These are phyloP conservation scores for Trissolcus japonicus DNA, from an alignment of 2,888 invertebrate genomes.

Conservation along the genomic window DNA sequence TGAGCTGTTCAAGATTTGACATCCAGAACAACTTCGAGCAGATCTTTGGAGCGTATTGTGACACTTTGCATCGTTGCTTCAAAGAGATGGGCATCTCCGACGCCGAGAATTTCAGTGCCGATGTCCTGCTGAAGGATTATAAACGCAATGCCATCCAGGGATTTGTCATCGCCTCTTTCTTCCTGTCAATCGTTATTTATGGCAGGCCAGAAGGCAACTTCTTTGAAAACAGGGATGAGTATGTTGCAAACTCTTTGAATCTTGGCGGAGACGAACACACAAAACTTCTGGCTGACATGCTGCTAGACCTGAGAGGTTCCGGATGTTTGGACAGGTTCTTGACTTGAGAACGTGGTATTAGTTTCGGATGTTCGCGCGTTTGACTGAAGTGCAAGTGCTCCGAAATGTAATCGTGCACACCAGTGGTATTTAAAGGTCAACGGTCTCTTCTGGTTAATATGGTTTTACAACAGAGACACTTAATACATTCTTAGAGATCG, in stretches of 20 bases:
- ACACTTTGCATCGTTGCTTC: conserved; percentile 60
- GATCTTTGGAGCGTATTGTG: conserved; percentile 64
- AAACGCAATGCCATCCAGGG: conserved; percentile 63
- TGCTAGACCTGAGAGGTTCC: conserved; percentile 63
- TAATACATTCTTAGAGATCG: conserved; percentile 22
- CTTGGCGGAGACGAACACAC: conserved; percentile 64
- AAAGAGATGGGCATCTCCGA: conserved; percentile 58
- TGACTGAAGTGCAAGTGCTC: conserved; percentile 7
- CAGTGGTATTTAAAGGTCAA: conserved; percentile 37
- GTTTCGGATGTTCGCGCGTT: too few species aligned
- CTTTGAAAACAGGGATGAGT: neutral
- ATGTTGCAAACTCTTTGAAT: accelerated
- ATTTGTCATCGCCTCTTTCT: conserved; percentile 63
- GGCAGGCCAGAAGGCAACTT: conserved; percentile 11
- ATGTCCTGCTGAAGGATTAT: conserved; percentile 64
- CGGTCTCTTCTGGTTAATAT: conserved; percentile 41
- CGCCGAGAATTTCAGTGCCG: conserved; percentile 62
- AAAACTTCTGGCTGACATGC: conserved; percentile 64
- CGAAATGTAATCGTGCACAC: conserved; percentile 2
- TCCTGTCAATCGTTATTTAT: conserved; percentile 52
- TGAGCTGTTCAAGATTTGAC: conserved; percentile 57
- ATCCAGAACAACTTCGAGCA: conserved; percentile 55
- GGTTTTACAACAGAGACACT: conserved; percentile 38
- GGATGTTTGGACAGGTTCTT: conserved; percentile 60
- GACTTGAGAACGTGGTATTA: neutral